Evolutionary conservation across 2,797 vertebrate species (phyloP).

Genomic region (Myotis pilosus): DNA sequence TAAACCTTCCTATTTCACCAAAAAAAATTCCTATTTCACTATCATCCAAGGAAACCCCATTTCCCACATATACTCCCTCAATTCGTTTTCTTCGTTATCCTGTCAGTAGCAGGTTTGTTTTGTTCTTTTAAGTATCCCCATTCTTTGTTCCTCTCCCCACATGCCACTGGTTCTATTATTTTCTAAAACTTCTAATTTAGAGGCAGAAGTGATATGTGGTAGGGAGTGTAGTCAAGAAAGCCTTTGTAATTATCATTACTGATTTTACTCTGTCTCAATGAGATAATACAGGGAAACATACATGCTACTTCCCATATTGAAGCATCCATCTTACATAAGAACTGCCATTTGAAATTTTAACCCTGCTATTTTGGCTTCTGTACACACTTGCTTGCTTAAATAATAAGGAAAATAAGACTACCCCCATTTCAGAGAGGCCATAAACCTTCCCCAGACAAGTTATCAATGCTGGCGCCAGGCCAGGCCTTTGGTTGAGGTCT

Average conservation of each 20-base stretch:
- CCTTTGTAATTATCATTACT: background rate
- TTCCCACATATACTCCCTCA: background rate
- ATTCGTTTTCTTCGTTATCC: background rate
- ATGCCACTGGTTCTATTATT: background rate
- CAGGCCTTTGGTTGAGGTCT: no score
- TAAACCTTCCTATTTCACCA: no score
- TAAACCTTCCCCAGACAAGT: no score
- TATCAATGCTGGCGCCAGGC: no score
- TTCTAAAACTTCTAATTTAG: background rate
- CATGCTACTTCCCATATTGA: background rate
- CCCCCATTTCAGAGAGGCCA: no score
- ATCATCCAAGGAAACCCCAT: background rate
- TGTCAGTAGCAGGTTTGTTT: background rate
- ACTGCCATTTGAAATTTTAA: no score
- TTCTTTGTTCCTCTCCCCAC: background rate
- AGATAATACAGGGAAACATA: background rate
- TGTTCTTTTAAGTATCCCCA: background rate
- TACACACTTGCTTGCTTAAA: no score
- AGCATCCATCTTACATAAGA: no score
- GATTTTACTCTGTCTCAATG: background rate
- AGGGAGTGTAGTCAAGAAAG: background rate
- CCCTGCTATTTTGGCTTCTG: no score
- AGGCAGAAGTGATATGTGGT: background rate
- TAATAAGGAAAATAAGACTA: no score
- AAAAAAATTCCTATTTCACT: no score